Base-by-base conservation (phyloP, 2,888 invertebrate species). In the Lypha dubia region DNA sequence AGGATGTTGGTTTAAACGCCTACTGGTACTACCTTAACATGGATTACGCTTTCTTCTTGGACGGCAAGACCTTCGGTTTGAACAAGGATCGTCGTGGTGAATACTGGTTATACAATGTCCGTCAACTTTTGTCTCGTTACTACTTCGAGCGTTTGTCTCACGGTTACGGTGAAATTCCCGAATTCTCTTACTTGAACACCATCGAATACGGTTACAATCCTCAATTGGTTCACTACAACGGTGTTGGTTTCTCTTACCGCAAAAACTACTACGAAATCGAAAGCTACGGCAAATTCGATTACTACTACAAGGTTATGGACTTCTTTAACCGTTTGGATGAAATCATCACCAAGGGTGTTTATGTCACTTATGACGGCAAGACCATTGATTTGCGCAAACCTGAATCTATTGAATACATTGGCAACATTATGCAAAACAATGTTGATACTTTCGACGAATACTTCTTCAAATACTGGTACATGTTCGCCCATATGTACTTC, bases 101-200 rank as follows among this genome's bases (percentile, higher is more conserved):
- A 28, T 28, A 28, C 28, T 28, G 28, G 28, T 28, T 28, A 28
- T 28, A 28, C 28, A 28, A 28, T 28, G 28, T 28, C 28, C 28
- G 28, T 28, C 28, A 28, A 28, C 28, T 28, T 28, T 28, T 28
- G 86, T 93, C 95, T 83, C 95, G 95, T 94, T 96, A 96, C 92
- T 95, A 96, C 89, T 93, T 96, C 92, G 96, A 96, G 90, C 95
- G 96, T 90, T 92, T 96, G 74, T 94, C 95, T 9, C 94, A 95
- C 89, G 95, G 94, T 83, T 93, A 95, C 65, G 94, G 94, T n/a
- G 94, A 95, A 85, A 94, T 96, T 85, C 93, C 94, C 38, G 93
- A 93, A 11, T 93, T 95, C 81, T 93, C 94, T 35, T 93, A 93
- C 88, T 92, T 93, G 82, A 90, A 91, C 60, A 91, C 93, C 67